These are phyloP conservation scores for Champsocephalus gunnari DNA, from an alignment of 2,797 vertebrate genomes.

Conservation along the genomic window DNA sequence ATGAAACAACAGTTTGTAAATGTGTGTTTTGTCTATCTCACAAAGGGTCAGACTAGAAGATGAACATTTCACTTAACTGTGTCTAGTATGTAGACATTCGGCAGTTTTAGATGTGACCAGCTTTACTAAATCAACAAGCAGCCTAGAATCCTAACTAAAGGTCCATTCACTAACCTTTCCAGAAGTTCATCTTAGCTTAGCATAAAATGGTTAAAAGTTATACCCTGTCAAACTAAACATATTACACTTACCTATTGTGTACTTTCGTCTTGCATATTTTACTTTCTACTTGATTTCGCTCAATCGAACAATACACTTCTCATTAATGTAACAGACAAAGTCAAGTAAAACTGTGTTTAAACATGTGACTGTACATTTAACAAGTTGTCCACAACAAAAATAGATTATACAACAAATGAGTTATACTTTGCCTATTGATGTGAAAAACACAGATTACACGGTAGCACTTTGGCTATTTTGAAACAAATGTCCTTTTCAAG, in stretches of 20 bases:
- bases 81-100: neutral
- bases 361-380: constrained; percentile 1
- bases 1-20: constrained; percentile 10
- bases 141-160: neutral
- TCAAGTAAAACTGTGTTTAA: neutral
- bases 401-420: constrained; percentile 1
- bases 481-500: constrained; percentile 41
- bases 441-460: constrained; percentile 6
- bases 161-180: neutral
- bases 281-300: neutral
- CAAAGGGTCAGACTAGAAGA: neutral
- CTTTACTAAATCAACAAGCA: neutral
- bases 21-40: constrained; percentile 4
- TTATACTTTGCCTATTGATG: constrained; percentile 40
- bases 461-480: constrained; percentile 43
- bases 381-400: constrained; percentile 21
- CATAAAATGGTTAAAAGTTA: neutral
- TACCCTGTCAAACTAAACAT: neutral
- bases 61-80: neutral
- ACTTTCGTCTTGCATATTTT: neutral
- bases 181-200: neutral
- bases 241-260: neutral
- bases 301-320: neutral
- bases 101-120: neutral
- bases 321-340: neutral